Base-by-base conservation (phyloP, 2,888 invertebrate genomes). In the Drosophila rellima region DNA sequence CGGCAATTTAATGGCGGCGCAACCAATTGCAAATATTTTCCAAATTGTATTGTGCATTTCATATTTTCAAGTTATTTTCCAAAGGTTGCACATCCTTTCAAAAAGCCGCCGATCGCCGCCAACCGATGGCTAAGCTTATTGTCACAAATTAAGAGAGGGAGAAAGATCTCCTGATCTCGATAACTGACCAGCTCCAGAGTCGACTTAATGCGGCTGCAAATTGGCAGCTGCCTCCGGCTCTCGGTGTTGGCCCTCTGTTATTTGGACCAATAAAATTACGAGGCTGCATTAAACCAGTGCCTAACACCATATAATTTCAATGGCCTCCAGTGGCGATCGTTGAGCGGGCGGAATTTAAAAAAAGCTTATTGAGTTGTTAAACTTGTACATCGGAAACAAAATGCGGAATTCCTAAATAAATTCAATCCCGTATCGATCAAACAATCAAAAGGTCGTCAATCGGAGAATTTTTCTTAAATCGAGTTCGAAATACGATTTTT, bases 221-320 rank as follows among this genome's bases (percentile, higher is more conserved):
- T 88, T 3, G 45, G 10, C 23, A 29, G 80, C 23, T 23, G 80
- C 82, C 77, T 2, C 44, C 40, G 68, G 75, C 60, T 8, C 44
- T 57, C 72, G 55, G 50, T 62, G 51, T 47, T 37, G 39, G 11
- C 63, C 37, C 80, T 74, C 86, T 88, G 83, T 90, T 80, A 90
- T 90, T 90, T 90, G 75, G 75, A 51, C 69, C 88, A 91, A 90
- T 90, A 88, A 91, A 90, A 90, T 90, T 90, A 83, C 76, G 84
- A 74, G 66, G 65, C 65, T 63, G 70, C 52, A 63, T 86, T 86
- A 74, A 81, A 72, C 68, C 69, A 51, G 26, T 63, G 68, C 50
- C 75, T 81, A 84, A 85, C 75, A 86, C 57, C 75, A 74, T 88
- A 76, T 88, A 79, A 86, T 86, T 83, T 88, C 33, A 45, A 7